Evolutionary conservation across 2,113 vertebrate species (phyloP), one percentile per base, ranked within the genome.

Genomic region (Serilophus lunatus): DNA sequence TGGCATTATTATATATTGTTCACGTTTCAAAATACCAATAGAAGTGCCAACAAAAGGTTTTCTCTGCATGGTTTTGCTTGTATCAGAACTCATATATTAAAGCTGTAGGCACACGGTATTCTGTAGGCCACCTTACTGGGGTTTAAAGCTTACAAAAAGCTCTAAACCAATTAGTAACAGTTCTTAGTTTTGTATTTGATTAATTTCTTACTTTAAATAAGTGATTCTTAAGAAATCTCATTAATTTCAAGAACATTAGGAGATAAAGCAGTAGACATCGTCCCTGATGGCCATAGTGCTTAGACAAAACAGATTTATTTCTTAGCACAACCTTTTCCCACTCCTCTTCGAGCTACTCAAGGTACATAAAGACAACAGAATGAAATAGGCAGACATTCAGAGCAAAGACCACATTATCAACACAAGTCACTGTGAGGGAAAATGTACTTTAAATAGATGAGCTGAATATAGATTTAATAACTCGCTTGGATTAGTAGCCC

Each of bases 171-270:
- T 65, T 90, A 91, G 60, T 79, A 86, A 78, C 44, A 82, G 63
- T 42, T 90, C 64, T 68, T 70, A 56, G 29, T 44, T 79, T 92
- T 77, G 60, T 51, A 86, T 85, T 75, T 74, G 24, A 83, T 74
- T 86, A 87, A 92, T 92, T 96, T 88, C 42, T 83, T 83, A 50
- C 87, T 95, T 87, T 86, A 91, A 91, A n/a, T 79, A 83, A 95
- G 24, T 95, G 53, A 38, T 71, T 80, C 79, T 86, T 75, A 65
- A 74, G 79, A 94, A 96, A 96, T 88, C 51, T 57, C 54, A 87
- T 95, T 95, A 87, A 78, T 94, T 95, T 90, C 40, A 65, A 61
- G 6, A 79, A 42, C 38, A 81, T 88, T 84, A 87, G 75, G 81
- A 90, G 56, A 77, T 12, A 79, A 69, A 88, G 23, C 5, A 17